Evolutionary conservation across 2,797 vertebrate genomes (phyloP).

Genomic region (Mormyrops boulengeri): DNA sequence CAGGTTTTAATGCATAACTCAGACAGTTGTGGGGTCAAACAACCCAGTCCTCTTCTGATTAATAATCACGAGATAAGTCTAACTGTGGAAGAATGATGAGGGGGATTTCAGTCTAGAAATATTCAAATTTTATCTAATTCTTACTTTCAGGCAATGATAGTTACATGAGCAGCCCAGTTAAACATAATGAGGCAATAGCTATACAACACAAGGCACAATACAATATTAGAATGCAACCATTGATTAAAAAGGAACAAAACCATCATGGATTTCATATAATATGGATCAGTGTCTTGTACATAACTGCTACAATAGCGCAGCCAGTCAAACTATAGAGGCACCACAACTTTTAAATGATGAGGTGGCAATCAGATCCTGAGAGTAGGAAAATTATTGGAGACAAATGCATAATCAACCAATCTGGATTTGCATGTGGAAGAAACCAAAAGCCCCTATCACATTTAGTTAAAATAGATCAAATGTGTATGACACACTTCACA

Average conservation of each 20-base stretch:
- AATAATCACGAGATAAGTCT: neutral
- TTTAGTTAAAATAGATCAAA: conserved; percentile 5
- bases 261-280: neutral
- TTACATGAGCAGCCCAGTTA: neutral
- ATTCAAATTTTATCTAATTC: neutral
- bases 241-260: neutral
- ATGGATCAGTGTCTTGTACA: neutral
- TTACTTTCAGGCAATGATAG: neutral
- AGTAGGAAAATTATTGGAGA: neutral
- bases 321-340: neutral
- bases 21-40: neutral
- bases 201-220: neutral
- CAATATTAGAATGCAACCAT: neutral
- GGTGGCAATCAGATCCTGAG: neutral
- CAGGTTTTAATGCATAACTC: neutral
- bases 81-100: neutral
- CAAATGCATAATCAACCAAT: neutral
- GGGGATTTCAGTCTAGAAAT: neutral
- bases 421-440: neutral
- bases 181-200: neutral
- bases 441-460: neutral
- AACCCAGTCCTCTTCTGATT: neutral
- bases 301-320: neutral
- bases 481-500: neutral
- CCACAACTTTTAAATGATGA: neutral